These are phyloP conservation scores for Hyperoplus lanceolatus DNA, from an alignment of 2,797 vertebrate genomes.

Conservation along the genomic window DNA sequence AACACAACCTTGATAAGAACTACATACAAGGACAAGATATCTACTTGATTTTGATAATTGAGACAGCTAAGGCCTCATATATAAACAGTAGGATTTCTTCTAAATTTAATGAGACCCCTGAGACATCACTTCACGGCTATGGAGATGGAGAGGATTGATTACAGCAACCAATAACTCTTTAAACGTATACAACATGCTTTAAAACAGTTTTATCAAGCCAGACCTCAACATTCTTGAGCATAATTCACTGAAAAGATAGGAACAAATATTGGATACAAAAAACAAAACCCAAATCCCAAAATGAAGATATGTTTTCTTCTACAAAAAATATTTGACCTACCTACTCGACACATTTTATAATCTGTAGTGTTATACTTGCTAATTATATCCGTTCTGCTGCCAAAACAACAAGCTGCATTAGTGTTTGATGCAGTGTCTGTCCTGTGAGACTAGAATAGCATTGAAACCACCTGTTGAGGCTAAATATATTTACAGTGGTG, in stretches of 20 bases:
- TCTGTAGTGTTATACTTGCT: background rate
- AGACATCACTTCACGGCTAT: no score
- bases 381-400: background rate
- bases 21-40: background rate
- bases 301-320: background rate
- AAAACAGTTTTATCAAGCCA: background rate
- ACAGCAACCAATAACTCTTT: background rate
- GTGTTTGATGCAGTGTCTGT: background rate
- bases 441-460: background rate
- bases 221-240: background rate
- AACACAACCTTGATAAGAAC: background rate
- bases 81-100: no score
- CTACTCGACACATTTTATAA: background rate
- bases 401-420: background rate
- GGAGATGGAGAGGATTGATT: background rate
- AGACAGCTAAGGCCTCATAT: background rate
- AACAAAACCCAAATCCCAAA: no score
- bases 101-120: no score
- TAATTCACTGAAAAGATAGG: background rate
- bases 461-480: background rate
- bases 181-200: no score
- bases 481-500: slow-evolving; percentile 23
- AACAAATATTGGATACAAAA: background rate
- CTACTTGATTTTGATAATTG: background rate
- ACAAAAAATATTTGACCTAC: background rate